Evolutionary conservation across 2,888 invertebrate genomes (phyloP).

Genomic region (Hetaerina titia): DNA sequence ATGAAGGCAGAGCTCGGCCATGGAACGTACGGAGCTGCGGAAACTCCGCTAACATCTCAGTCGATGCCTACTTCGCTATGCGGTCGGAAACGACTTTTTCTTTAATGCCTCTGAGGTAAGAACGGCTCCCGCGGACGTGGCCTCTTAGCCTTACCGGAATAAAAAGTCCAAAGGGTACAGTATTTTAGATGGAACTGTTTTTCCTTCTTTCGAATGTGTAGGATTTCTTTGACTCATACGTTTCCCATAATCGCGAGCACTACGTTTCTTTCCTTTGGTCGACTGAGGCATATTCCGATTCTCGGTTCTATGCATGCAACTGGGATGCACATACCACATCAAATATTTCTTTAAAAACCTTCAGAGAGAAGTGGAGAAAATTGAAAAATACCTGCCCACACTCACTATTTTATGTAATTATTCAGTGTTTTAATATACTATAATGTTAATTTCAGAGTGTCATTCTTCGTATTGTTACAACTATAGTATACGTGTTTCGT

Average conservation of each 20-base stretch:
- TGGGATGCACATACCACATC: no score
- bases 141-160: not conserved
- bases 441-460: no score
- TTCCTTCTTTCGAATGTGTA: not conserved
- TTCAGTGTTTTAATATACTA: no score
- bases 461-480: no score
- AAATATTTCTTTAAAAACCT: no score
- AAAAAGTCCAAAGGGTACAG: not conserved
- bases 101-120: not conserved
- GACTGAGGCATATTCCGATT: no score
- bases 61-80: not conserved
- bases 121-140: not conserved
- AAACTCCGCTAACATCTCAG: not conserved
- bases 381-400: no score
- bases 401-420: no score
- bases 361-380: no score
- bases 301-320: no score
- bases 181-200: not conserved
- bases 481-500: no score
- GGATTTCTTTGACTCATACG: not conserved
- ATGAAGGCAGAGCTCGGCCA: not conserved
- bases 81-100: not conserved
- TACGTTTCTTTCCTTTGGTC: not conserved
- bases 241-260: not conserved
- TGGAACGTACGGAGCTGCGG: not conserved